Conservation (phyloP, 2,797 vertebrate species). For the Orestias chungarensis region DNA sequence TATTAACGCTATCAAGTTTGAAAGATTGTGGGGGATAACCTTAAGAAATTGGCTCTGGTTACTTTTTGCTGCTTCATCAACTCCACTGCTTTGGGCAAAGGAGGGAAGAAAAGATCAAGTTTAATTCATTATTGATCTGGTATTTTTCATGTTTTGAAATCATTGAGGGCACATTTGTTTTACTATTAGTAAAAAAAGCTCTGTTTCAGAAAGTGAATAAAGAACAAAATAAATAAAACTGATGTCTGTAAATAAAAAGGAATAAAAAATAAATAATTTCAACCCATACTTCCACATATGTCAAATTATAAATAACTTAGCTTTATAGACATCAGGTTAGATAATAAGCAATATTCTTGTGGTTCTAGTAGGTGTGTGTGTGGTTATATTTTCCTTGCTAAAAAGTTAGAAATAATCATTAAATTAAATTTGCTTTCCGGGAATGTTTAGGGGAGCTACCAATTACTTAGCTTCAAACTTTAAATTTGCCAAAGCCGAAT, state of each 20-base stretch:
- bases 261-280: background rate
- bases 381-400: background rate
- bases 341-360: background rate
- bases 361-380: background rate
- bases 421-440: background rate
- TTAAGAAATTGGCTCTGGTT: background rate
- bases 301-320: background rate
- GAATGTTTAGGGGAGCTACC: background rate
- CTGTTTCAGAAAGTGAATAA: background rate
- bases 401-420: constrained; percentile 3
- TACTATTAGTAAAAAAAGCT: background rate
- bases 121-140: background rate
- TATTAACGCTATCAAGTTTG: background rate
- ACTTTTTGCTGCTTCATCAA: background rate
- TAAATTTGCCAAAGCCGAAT: constrained; percentile 12
- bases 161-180: too few species aligned
- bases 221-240: background rate
- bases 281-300: background rate
- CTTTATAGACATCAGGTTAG: background rate
- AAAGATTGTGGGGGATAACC: background rate
- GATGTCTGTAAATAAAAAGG: background rate
- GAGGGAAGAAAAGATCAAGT: background rate
- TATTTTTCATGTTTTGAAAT: background rate
- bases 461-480: constrained; percentile 6
- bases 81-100: background rate